phyloP scores from a whole-genome alignment of 2,113 vertebrate genomes.

The Phalacrocorax brasilianus region DNA sequence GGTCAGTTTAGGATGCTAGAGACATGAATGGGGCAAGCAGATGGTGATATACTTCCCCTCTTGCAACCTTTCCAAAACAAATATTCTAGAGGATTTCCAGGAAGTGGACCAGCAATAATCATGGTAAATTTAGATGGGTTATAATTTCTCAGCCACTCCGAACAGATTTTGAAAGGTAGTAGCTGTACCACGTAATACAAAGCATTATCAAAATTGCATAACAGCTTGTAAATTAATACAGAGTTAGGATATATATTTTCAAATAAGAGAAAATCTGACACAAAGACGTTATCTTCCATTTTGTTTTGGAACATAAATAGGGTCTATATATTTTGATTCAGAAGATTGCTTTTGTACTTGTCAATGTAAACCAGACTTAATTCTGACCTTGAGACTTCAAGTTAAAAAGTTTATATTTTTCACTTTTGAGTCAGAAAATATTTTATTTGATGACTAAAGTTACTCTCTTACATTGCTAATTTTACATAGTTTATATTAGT shows the following conservation, averaged over 20 bases:
- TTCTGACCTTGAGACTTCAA: not conserved
- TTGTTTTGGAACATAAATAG: not conserved
- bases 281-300: not conserved
- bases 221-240: not conserved
- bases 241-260: not conserved
- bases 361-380: not conserved
- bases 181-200: not conserved
- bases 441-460: not conserved
- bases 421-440: not conserved
- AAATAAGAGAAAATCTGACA: not conserved
- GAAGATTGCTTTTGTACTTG: not conserved
- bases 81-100: not conserved
- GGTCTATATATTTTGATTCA: not conserved
- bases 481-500: not conserved
- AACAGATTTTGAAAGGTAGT: not conserved
- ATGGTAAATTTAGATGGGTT: not conserved
- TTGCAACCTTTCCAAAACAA: not conserved
- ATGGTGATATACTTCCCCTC: not conserved
- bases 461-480: not conserved
- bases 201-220: not conserved
- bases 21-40: not conserved
- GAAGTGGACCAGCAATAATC: not conserved
- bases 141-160: not conserved
- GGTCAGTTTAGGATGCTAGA: not conserved
- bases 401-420: not conserved